These are phyloP conservation scores for Bambusicola thoracicus DNA, from an alignment of 2,113 vertebrate genomes.

Conservation along the genomic window DNA sequence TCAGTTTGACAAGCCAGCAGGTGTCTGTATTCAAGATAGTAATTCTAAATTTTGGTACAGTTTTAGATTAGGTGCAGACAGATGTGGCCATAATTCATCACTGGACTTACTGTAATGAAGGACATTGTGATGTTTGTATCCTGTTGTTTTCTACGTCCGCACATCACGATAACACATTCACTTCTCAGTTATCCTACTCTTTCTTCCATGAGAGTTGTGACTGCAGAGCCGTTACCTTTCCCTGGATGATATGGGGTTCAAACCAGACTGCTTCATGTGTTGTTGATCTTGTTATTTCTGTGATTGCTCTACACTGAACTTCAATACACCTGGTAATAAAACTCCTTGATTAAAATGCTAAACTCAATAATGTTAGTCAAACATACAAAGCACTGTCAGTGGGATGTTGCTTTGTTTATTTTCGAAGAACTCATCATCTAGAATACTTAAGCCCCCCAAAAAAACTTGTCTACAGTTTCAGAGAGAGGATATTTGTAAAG, in stretches of 20 bases:
- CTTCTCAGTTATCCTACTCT: not conserved
- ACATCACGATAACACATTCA: not conserved
- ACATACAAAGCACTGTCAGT: not conserved
- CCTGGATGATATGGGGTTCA: too few species aligned
- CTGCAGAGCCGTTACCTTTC: not conserved
- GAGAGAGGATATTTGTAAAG: not conserved
- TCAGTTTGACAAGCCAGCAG: not conserved
- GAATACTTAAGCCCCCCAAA: not conserved
- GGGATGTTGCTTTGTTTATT: not conserved
- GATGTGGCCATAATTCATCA: not conserved
- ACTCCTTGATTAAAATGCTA: not conserved
- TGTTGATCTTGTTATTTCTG: not conserved
- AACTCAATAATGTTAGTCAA: not conserved
- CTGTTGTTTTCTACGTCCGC: not conserved
- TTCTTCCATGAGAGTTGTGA: not conserved
- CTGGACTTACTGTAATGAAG: not conserved
- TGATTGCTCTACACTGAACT: not conserved
- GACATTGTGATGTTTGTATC: not conserved
- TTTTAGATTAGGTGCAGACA: not conserved
- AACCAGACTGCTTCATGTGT: not conserved
- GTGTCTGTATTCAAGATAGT: not conserved
- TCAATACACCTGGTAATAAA: not conserved
- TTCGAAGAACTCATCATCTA: not conserved
- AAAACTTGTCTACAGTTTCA: not conserved
- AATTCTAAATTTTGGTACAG: not conserved